A percentile compares a stretch with the other conserved stretches of the same genome.
phyloP scores from a whole-genome alignment of 2,888 invertebrate species.

The Ptychoptera albimana region DNA sequence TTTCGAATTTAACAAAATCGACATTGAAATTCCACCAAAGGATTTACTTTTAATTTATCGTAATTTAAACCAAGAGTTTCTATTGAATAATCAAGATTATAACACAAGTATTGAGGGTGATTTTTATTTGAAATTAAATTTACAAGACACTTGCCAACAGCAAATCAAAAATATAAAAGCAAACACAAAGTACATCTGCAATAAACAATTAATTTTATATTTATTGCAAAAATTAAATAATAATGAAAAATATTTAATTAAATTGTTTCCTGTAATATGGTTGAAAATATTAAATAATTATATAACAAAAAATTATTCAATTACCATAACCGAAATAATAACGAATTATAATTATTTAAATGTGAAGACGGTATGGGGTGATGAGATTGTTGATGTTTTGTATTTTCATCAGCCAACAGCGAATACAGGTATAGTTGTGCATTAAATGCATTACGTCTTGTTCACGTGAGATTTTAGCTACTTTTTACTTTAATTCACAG shows the following conservation, averaged over 20 bases:
- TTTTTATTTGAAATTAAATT: background rate
- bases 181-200: background rate
- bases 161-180: background rate
- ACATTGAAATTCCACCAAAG: too few species aligned
- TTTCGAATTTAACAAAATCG: too few species aligned
- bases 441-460: background rate
- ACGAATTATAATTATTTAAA: background rate
- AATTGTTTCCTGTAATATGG: background rate
- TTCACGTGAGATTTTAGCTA: too few species aligned
- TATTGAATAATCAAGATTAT: background rate
- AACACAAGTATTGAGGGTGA: background rate
- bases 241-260: background rate
- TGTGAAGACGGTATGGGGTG: background rate
- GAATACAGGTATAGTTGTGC: background rate
- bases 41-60: background rate
- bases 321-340: background rate
- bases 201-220: background rate
- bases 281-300: background rate
- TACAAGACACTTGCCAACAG: background rate
- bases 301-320: constrained; percentile 1
- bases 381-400: constrained; percentile 1
- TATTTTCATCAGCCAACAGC: constrained; percentile 1
- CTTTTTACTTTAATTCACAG: background rate
- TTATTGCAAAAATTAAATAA: background rate
- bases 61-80: background rate